phyloP scores from a whole-genome alignment of 2,113 vertebrate genomes.

The Malurus melanocephalus region DNA sequence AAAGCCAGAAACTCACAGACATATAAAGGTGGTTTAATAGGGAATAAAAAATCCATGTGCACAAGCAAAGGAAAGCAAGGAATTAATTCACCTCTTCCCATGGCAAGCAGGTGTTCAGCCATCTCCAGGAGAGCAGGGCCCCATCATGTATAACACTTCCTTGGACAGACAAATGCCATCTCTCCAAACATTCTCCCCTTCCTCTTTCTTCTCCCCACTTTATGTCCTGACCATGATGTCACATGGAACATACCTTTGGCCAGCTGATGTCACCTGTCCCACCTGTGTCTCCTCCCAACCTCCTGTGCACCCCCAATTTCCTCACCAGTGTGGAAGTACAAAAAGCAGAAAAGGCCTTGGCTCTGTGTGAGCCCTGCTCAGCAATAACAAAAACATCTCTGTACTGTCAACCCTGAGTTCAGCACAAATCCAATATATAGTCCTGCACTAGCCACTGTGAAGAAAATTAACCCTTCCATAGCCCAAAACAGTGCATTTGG shows the following conservation, averaged over 20 bases:
- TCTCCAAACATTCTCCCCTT: rapidly evolving
- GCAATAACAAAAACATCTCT: not conserved
- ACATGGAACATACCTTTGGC: not conserved
- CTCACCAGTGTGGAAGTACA: rapidly evolving
- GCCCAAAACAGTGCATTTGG: not conserved
- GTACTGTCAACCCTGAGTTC: rapidly evolving
- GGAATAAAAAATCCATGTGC: not conserved
- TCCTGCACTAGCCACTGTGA: not conserved
- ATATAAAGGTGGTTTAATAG: not conserved
- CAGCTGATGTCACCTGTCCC: not conserved
- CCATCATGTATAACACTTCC: rapidly evolving
- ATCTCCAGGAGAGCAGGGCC: not conserved
- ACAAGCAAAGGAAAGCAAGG: not conserved
- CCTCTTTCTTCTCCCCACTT: rapidly evolving
- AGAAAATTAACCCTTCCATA: not conserved
- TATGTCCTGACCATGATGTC: not conserved
- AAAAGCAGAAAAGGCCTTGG: not conserved
- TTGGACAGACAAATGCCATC: rapidly evolving
- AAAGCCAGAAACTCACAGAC: not conserved
- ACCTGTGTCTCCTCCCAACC: not conserved
- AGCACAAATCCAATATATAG: not conserved
- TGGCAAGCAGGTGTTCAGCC: not conserved
- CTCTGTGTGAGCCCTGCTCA: not conserved
- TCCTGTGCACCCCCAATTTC: not conserved
- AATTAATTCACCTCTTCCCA: not conserved